Evolutionary conservation across 2,888 invertebrate species (phyloP).

Genomic region (Formica aserva): DNA sequence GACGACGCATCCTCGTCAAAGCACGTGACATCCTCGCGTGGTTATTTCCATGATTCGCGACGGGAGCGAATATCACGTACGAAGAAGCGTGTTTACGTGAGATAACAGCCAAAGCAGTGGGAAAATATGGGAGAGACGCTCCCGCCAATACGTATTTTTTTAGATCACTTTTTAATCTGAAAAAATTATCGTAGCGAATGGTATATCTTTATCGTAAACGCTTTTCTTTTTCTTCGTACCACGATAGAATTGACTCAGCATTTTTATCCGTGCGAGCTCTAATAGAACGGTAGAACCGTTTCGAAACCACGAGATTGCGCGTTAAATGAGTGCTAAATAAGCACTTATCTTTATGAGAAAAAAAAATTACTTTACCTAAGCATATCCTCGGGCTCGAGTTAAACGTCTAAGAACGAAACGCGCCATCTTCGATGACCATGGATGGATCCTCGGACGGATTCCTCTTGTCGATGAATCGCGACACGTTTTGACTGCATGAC

Average conservation of each 20-base stretch:
- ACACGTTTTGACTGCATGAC: constrained; percentile 74
- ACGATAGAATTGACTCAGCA: background rate
- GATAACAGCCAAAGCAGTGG: constrained; percentile 49
- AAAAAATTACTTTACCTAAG: background rate
- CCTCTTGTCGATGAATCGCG: constrained; percentile 52
- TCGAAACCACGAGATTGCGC: background rate
- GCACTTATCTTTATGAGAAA: constrained; percentile 17
- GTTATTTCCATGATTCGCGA: constrained; percentile 53
- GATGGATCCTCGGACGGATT: constrained; percentile 5
- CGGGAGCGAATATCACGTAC: constrained; percentile 26
- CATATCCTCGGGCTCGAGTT: background rate
- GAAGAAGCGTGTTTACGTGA: constrained; percentile 58
- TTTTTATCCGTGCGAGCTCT: background rate
- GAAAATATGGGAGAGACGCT: constrained; percentile 25
- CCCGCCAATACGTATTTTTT: background rate
- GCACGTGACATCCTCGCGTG: constrained; percentile 56
- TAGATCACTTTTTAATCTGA: background rate
- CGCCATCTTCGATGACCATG: background rate
- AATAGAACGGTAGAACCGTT: constrained; percentile 8
- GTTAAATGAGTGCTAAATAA: background rate
- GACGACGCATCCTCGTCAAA: constrained; percentile 11
- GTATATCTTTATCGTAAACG: background rate
- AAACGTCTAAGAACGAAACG: background rate
- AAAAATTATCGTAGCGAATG: background rate
- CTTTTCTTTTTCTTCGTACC: background rate